phyloP scores from a whole-genome alignment of 2,113 vertebrate species.

The Halcyon senegalensis region DNA sequence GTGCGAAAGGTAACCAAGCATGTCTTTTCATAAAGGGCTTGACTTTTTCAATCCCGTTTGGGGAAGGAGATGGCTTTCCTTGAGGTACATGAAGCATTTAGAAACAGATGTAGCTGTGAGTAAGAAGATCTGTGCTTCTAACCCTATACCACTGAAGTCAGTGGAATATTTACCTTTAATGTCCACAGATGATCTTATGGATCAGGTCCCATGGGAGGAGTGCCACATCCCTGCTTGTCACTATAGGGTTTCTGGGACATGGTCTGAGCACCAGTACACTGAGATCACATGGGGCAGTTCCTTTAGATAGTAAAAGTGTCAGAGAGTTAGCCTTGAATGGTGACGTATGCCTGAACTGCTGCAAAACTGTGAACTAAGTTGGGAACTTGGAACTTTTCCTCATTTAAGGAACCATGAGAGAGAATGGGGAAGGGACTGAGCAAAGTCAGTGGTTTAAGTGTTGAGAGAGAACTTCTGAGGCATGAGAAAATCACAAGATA shows the following conservation, averaged over 20 bases:
- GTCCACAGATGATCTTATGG: neutral
- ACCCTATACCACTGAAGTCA: neutral
- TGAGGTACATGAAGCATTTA: neutral
- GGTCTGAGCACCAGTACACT: neutral
- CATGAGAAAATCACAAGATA: neutral
- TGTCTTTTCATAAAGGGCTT: neutral
- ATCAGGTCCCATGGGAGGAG: neutral
- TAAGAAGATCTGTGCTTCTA: neutral
- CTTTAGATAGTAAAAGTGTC: neutral
- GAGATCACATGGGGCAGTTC: neutral
- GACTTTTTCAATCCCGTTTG: neutral
- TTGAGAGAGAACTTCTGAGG: conserved; percentile 1
- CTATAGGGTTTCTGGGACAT: neutral
- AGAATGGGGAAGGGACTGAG: neutral
- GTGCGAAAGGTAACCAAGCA: neutral
- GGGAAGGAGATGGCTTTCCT: neutral
- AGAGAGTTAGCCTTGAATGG: neutral
- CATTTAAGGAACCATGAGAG: neutral
- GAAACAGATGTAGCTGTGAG: neutral
- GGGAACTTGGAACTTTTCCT: neutral
- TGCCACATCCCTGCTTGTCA: neutral
- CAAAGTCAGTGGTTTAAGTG: neutral
- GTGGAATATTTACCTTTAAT: neutral
- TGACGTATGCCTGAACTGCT: neutral
- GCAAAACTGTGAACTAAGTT: neutral